phyloP scores from a whole-genome alignment of 2,113 vertebrate genomes.

The Tinamus guttatus region DNA sequence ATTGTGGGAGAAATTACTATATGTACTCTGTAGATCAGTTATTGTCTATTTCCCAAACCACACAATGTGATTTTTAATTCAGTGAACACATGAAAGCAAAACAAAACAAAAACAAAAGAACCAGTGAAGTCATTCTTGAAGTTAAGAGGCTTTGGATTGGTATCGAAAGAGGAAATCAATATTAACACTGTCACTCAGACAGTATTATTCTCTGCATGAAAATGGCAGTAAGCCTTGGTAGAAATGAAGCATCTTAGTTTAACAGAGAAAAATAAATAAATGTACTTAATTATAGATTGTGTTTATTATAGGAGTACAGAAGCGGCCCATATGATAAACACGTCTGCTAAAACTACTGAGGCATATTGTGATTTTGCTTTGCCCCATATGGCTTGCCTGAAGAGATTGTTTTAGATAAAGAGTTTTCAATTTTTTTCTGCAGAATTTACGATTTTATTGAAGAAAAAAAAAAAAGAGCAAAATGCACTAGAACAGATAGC shows the following conservation, averaged over 20 bases:
- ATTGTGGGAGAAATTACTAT: background rate
- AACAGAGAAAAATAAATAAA: conserved; percentile 28
- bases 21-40: background rate
- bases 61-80: background rate
- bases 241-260: background rate
- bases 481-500: background rate
- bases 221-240: background rate
- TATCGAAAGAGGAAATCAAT: background rate
- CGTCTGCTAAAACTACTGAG: conserved; percentile 12
- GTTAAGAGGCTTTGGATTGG: background rate
- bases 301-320: background rate
- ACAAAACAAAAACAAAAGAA: background rate
- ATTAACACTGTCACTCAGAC: background rate
- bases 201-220: background rate
- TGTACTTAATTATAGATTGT: background rate
- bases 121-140: background rate
- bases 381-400: background rate
- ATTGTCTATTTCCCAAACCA: background rate
- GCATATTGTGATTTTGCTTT: background rate
- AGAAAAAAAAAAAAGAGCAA: background rate
- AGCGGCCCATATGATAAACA: background rate
- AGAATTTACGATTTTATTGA: conserved; percentile 18
- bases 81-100: background rate
- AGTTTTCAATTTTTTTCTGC: background rate
- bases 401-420: conserved; percentile 19